A percentile compares a stretch with the other conserved stretches of the same genome.
phyloP scores from a whole-genome alignment of 2,113 vertebrate species.

The Ciconia boyciana region DNA sequence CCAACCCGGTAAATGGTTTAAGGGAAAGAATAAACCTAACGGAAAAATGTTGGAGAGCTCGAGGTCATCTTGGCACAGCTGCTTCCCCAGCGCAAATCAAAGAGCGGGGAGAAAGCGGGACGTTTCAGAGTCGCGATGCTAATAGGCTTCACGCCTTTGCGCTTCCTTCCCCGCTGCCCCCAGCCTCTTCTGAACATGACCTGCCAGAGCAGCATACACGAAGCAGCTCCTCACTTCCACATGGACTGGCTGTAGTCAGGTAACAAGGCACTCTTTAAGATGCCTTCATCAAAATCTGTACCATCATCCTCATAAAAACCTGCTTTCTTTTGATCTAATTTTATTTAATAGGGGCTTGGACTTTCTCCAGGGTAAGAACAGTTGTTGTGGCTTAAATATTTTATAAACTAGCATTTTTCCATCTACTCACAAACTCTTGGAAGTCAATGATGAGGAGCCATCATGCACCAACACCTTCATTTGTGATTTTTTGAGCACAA shows the following conservation, averaged over 20 bases:
- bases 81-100: not conserved
- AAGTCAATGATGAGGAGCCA: not conserved
- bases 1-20: not conserved
- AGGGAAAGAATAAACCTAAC: not conserved
- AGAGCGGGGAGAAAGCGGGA: not conserved
- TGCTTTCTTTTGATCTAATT: not conserved
- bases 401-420: not conserved
- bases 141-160: not conserved
- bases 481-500: not conserved
- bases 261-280: not conserved
- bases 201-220: not conserved
- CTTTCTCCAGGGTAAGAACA: not conserved
- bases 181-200: not conserved
- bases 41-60: not conserved
- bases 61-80: not conserved
- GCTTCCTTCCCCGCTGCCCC: not conserved
- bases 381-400: not conserved
- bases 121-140: fast-evolving
- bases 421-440: not conserved
- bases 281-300: not conserved
- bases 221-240: not conserved
- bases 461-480: not conserved
- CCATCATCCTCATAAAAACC: not conserved
- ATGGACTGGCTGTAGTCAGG: not conserved
- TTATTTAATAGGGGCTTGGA: not conserved